Evolutionary conservation across 2,113 vertebrate species (phyloP), one percentile per base, ranked within the genome.

Genomic region (Mesoclemmys tuberculata): DNA sequence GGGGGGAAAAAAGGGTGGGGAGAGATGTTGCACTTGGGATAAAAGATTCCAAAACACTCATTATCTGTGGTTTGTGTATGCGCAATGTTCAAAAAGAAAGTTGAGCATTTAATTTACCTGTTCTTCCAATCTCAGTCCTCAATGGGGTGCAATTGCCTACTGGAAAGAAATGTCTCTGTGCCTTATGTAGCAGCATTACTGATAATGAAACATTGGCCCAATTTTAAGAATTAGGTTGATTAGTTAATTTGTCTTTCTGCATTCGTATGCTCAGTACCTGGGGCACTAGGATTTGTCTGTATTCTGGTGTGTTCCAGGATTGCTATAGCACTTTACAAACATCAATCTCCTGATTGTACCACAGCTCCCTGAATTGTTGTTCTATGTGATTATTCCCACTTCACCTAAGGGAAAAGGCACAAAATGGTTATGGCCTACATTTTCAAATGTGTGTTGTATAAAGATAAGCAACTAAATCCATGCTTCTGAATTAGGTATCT

Each of bases 1-100:
- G 16, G 61, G n/a, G 19, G 35, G 61, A n/a, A 18, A 5, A 1
- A 35, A 14, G 0, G 1, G 71, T 41, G 52, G 41, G 1, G 5
- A 4, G 21, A 78, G 35, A 18, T n/a, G 61, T 68, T n/a, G 61
- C 35, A 35, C 35, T n/a, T 52, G n/a, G 61, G 35, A 68, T n/a
- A n/a, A 68, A 61, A 61, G 68, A 24, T 75, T 44, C 71, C 24
- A 41, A 75, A 26, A 75, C 10, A 24, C 22, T 24, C 38, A 11
- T 9, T 27, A 44, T 44, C 38, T 75, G 22, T 44, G 24, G 24
- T 44, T 44, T 27, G 71, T 75, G 71, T 44, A 24, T 75, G 10
- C 10, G 44, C 24, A 41, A 10, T 2, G 24, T 26, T 75, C 41
- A 75, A 46, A 77, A 38, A 27, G 41, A 14, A 77, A 77, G 41